A percentile compares a stretch with the other conserved stretches of the same genome.
phyloP scores from a whole-genome alignment of 2,888 invertebrate species.

The Cheilosia impressa region DNA sequence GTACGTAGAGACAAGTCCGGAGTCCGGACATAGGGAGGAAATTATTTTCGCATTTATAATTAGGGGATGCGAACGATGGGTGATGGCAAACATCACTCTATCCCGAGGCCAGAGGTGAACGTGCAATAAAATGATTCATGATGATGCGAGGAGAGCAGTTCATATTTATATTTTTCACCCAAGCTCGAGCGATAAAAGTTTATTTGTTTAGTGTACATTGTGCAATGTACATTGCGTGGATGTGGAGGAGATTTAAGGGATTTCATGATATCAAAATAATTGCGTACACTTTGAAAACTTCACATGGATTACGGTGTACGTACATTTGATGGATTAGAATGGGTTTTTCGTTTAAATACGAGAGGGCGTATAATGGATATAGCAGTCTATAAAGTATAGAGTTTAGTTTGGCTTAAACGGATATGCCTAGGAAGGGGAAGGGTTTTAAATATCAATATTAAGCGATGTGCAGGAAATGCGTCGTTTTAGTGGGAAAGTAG shows the following conservation, averaged over 20 bases:
- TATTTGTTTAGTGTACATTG: constrained; percentile 56
- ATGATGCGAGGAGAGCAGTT: constrained; percentile 62
- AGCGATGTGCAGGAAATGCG: neutral
- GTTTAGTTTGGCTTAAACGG: neutral
- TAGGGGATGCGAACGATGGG: constrained; percentile 60
- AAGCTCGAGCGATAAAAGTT: constrained; percentile 63
- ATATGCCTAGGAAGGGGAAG: neutral
- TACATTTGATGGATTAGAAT: constrained; percentile 71
- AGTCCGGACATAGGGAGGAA: constrained; percentile 57
- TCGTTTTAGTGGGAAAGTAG: too few species aligned
- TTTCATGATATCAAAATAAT: constrained; percentile 72
- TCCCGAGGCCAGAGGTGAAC: constrained; percentile 19
- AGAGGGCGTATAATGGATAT: neutral
- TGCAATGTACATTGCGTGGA: constrained; percentile 31
- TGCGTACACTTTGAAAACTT: constrained; percentile 69
- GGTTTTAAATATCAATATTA: neutral
- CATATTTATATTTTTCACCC: constrained; percentile 67
- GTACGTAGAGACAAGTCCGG: neutral
- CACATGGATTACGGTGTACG: constrained; percentile 67
- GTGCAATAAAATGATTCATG: constrained; percentile 62
- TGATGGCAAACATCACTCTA: constrained; percentile 35
- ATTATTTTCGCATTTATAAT: constrained; percentile 74
- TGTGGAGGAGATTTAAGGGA: constrained; percentile 40
- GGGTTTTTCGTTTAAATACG: constrained; percentile 52
- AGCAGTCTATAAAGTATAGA: neutral